Evolutionary conservation across 2,797 vertebrate species (phyloP), one percentile per base, ranked within the genome.

Genomic region (Echiichthys vipera): DNA sequence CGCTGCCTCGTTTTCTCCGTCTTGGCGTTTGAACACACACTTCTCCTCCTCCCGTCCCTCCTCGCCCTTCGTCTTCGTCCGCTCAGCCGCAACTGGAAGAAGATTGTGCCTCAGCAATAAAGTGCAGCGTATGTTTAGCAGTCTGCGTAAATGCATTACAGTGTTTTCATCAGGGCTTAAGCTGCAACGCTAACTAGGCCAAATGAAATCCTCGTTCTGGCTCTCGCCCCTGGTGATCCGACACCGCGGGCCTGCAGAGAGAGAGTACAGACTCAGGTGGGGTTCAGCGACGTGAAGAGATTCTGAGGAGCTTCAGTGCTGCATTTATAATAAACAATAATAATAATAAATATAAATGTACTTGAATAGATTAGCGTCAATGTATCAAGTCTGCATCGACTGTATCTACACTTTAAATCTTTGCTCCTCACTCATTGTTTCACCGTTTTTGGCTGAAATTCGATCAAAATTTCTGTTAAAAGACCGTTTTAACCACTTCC

Each of bases 81-180:
- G 29, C 63, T 49, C 75, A 50, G 36, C 50, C 51, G 37, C 37
- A 69, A 64, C 75, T 32, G 66, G 69, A 14, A 43, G 71, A 75
- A 85, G 68, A 50, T 84, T 64, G 76, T 75, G 77, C 85, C 71
- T 83, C 78, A 88, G 90, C 89, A 90, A 87, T 90, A 91, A 91
- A 68, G 40, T 77, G 68, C 84, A 87, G 58, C 68, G 29, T 43
- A 20, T 49, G 22, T 62, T 69, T 81, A 86, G 84, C 89, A 43
- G 3, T 66, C 55, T 49, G 58, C 43, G 77, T 66, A 78, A 88
- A 89, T 37, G 14, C 77, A 67, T 83, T 46, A 72, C 25, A 36
- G 69, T 53, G 34, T 50, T 42, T 32, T 77, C 77, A 85, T 62
- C 62, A 17, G 53, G 22, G 55, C 56, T 53, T 25, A 37, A 74